Conservation (phyloP, 2,113 vertebrate genomes). For the Pachyramphus minor region DNA sequence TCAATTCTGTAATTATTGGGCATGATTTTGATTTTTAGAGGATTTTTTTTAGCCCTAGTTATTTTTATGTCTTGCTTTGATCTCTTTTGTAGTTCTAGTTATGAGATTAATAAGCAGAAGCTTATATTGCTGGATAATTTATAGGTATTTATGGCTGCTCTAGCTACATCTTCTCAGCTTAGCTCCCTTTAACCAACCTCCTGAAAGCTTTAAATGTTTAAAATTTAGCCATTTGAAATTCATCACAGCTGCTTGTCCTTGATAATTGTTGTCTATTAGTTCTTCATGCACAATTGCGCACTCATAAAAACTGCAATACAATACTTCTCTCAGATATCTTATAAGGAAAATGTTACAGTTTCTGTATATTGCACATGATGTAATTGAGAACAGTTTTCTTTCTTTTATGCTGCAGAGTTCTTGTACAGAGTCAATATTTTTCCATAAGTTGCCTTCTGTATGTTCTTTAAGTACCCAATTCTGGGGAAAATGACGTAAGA, state of each 20-base stretch:
- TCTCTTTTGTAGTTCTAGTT: background rate
- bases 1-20: background rate
- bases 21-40: background rate
- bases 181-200: background rate
- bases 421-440: background rate
- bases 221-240: constrained; percentile 8
- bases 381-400: background rate
- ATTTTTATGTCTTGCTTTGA: background rate
- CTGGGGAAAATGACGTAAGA: background rate
- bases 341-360: background rate
- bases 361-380: background rate
- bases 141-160: background rate
- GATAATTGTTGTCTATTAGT: background rate
- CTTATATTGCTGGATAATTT: background rate
- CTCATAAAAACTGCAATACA: background rate
- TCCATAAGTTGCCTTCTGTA: background rate
- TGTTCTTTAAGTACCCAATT: background rate
- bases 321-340: background rate
- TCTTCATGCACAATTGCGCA: background rate
- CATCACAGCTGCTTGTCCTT: background rate
- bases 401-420: background rate
- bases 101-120: background rate
- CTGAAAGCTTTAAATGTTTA: background rate
- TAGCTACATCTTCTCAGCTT: background rate
- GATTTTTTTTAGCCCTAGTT: background rate